A percentile compares a stretch with the other conserved stretches of the same genome.
Conservation (phyloP, 2,888 invertebrate species). For the Dryadula phaetusa region DNA sequence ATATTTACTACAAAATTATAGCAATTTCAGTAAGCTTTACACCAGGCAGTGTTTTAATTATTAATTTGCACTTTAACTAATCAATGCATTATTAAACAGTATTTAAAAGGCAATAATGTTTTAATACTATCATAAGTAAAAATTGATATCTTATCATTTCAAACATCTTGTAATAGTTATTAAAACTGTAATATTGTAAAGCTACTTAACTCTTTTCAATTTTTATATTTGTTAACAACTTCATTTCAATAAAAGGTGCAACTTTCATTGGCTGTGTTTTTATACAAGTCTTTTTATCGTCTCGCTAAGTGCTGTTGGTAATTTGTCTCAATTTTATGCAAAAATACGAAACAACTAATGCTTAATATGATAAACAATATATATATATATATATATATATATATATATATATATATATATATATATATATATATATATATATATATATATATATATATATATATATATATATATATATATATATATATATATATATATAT, state of each 20-base stretch:
- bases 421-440: too few relatives aligned
- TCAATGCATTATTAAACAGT: not conserved
- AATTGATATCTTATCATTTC: not conserved
- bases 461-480: too few relatives aligned
- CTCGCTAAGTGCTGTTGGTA: not conserved
- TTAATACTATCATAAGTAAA: not conserved
- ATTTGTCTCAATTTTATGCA: not conserved
- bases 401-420: too few relatives aligned
- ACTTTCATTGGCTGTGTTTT: not conserved
- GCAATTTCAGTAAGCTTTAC: not conserved
- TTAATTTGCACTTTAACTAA: not conserved
- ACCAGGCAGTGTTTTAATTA: not conserved
- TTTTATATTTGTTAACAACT: constrained; percentile 19
- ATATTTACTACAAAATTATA: not conserved
- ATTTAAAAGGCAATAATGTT: constrained; percentile 8
- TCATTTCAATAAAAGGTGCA: constrained; percentile 21
- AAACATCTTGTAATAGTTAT: not conserved
- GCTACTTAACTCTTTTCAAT: constrained; percentile 23
- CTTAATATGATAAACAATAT: too few relatives aligned
- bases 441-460: too few relatives aligned
- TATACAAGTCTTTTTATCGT: not conserved
- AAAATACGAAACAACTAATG: not conserved
- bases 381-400: too few relatives aligned
- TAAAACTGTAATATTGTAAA: constrained; percentile 1
- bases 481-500: too few relatives aligned